Base-by-base conservation (phyloP, 2,888 invertebrate species). In the Caenorhabditis sp. region DNA sequence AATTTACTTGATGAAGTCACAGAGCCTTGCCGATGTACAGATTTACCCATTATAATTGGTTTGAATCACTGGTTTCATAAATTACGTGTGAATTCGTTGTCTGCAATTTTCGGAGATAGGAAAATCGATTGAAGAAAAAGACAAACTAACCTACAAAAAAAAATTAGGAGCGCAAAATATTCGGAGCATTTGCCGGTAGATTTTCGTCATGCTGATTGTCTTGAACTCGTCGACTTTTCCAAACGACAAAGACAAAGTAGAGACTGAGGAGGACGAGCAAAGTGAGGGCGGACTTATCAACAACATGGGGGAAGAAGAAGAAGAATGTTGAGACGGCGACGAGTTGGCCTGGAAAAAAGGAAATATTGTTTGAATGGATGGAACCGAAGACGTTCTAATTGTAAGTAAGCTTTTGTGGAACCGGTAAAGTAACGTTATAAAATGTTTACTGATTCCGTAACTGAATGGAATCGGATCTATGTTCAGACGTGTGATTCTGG, bases 161-260 rank as follows among this genome's bases (percentile, higher is more conserved):
- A 10, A 8, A 36, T 43, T 14, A 43, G 14, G 43, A 3, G 7
- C 17, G 43, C 17, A 43, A 43, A 17, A 10, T 43, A 43, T 43
- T 43, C 17, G 12, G 43, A 12, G 43, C 43, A 14, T 17, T 43
- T 3, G 14, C 8, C 17, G 43, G 43, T 43, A 43, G 2, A 43
- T 43, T 43, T 43, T 10, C 43, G 12, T 17, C 43, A 43, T 31
- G 5, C 10, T 31, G 31, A 31, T 17, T 43, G 10, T 43, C 43
- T 43, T 43, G 43, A 17, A 3, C 43, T 43, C 43, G 5, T 43
- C 26, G 25, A 26, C 23, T 56, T 23, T 25, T 31, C 57, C 63
- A 71, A 38, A 78, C 64, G 23, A 78, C 76, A 49, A 78, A 76
- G 5, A 78, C 60, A 52, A 78, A 76, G 52, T 78, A 78, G 43